phyloP scores from a whole-genome alignment of 2,888 invertebrate species.

The Harpalus rufipes region DNA sequence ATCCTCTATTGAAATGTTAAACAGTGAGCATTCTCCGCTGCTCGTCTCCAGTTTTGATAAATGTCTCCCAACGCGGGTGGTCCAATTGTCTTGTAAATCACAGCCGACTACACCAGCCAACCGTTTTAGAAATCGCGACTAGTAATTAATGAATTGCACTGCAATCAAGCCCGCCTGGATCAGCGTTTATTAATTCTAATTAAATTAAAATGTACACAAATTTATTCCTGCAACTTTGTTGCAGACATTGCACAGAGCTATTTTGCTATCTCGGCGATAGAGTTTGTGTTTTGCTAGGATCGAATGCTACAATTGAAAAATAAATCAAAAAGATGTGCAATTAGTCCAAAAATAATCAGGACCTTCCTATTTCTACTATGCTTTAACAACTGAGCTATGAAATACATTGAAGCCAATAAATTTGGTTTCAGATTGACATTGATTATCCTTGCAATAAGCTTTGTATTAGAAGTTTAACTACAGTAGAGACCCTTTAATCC shows the following conservation, averaged over 20 bases:
- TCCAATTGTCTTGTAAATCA: constrained; percentile 59
- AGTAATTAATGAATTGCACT: constrained; percentile 58
- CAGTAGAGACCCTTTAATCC: too few species aligned
- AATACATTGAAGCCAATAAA: too few species aligned
- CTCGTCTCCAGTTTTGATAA: constrained; percentile 37
- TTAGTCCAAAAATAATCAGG: too few species aligned
- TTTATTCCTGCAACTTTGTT: constrained; percentile 53
- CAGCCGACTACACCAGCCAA: constrained; percentile 16
- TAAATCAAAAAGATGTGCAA: too few species aligned
- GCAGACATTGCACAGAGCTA: constrained; percentile 1
- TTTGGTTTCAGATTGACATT: too few species aligned
- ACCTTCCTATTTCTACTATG: too few species aligned
- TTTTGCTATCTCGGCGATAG: background rate
- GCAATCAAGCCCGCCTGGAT: constrained; percentile 26
- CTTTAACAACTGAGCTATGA: too few species aligned
- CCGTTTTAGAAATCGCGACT: constrained; percentile 44
- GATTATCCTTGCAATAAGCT: too few species aligned
- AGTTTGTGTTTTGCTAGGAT: constrained; percentile 4
- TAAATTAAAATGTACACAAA: constrained; percentile 63
- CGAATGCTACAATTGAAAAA: background rate
- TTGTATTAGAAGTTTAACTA: too few species aligned
- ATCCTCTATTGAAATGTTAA: constrained; percentile 6
- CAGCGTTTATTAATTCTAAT: constrained; percentile 61
- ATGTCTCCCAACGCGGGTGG: constrained; percentile 55
- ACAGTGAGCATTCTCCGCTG: background rate